Evolutionary conservation across 2,888 invertebrate species (phyloP).

Genomic region (Mycalesis mineus): DNA sequence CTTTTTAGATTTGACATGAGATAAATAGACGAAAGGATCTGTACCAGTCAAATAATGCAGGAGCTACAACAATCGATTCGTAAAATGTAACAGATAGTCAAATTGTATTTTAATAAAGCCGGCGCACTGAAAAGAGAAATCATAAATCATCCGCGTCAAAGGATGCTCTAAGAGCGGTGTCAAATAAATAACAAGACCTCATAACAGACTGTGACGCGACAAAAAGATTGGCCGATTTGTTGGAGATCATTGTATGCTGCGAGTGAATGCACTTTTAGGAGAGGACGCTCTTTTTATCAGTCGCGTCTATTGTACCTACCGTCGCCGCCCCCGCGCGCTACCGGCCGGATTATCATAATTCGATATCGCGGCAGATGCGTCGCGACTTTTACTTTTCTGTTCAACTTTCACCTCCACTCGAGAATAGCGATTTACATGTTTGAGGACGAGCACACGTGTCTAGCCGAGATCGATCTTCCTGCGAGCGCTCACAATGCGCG

Average conservation of each 20-base stretch:
- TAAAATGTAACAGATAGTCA: slow-evolving; percentile 15
- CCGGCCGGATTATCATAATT: slow-evolving; percentile 56
- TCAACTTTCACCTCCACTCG: slow-evolving; percentile 71
- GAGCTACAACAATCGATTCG: background rate
- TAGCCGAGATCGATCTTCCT: slow-evolving; percentile 53
- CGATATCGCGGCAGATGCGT: slow-evolving; percentile 59
- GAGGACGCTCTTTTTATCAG: slow-evolving; percentile 44
- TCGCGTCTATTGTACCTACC: too few species aligned
- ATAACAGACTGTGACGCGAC: slow-evolving; percentile 44
- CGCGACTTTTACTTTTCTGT: slow-evolving; percentile 72
- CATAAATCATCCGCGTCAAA: slow-evolving; percentile 61
- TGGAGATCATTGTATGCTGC: slow-evolving; percentile 55
- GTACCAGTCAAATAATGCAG: background rate
- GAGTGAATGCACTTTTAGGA: slow-evolving; percentile 47
- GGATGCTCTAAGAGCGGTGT: slow-evolving; percentile 48
- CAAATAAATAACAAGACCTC: slow-evolving; percentile 58
- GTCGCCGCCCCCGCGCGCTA: slow-evolving; percentile 42
- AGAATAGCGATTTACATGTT: slow-evolving; percentile 67
- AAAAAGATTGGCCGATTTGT: slow-evolving; percentile 65
- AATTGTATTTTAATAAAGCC: slow-evolving; percentile 22
- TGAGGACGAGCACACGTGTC: slow-evolving; percentile 45
- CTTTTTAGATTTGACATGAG: background rate
- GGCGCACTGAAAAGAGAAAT: slow-evolving; percentile 32
- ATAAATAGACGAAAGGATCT: background rate
- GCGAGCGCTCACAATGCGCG: slow-evolving; percentile 50